Evolutionary conservation across 2,113 vertebrate species (phyloP).

Genomic region (Hemiscyllium ocellatum): DNA sequence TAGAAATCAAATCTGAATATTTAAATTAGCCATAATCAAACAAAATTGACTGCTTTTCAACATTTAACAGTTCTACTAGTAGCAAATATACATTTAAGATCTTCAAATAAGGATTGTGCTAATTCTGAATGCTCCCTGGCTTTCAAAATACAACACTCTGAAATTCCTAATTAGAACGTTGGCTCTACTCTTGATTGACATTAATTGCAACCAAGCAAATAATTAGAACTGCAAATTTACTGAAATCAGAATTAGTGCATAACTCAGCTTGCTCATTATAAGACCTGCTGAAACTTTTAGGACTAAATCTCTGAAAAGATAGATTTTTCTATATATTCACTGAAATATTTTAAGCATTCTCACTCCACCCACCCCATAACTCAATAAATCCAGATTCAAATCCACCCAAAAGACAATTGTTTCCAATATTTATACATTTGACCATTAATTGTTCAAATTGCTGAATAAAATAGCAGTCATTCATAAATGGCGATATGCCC

Average conservation of each 20-base stretch:
- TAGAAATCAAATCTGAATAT: conserved; percentile 51
- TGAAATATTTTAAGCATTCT: background rate
- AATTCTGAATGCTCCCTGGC: conserved; percentile 42
- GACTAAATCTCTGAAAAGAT: conserved; percentile 1
- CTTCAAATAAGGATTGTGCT: conserved; percentile 47
- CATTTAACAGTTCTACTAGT: conserved; percentile 47
- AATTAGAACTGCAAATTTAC: background rate
- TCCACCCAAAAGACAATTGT: conserved; percentile 7
- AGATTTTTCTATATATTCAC: conserved; percentile 3
- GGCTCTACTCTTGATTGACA: background rate
- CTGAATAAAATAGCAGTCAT: background rate
- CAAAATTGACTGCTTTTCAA: conserved; percentile 46
- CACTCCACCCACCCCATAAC: background rate
- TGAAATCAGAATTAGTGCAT: background rate
- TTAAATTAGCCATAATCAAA: conserved; percentile 50
- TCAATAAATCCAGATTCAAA: background rate
- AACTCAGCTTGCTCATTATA: background rate
- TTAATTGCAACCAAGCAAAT: conserved; percentile 5
- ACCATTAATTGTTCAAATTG: conserved; percentile 20
- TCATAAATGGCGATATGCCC: background rate
- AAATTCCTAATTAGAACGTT: conserved; percentile 40
- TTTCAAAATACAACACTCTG: conserved; percentile 44
- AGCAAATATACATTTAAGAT: conserved; percentile 43
- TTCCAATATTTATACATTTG: background rate
- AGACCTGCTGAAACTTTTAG: background rate